Base-by-base conservation (phyloP, 92 coral and sea anemone genomes). In the Porites evermanni region DNA sequence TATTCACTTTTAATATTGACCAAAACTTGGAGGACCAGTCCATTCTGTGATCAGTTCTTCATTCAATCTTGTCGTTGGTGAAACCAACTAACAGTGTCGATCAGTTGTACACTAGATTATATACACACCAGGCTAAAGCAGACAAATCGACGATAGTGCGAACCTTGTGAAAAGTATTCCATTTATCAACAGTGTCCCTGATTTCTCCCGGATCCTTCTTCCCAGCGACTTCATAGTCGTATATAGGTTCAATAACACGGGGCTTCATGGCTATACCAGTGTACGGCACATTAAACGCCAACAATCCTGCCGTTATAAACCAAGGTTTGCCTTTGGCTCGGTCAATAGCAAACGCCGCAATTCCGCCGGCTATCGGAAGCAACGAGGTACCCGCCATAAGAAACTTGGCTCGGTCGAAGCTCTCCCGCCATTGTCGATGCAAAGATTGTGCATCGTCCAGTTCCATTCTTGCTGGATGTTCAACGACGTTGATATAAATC, bases 391-490 rank as follows among this genome's bases (percentile, higher is more conserved):
- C 80, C 12, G 93, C 95, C 95, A 92, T 92, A 61, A 81, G 7
- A 20, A 74, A 76, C 23, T 88, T 88, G 12, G 95, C 95, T 8
- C 87, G 84, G 60, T 89, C 77, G 82, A 92, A 92, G 79, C 93
- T 89, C 52, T 74, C 90, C 6, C 85, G 8, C 84, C 93, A 92
- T 64, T 92, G 93, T 9, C 82, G 80, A 61, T 92, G 95, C 0
- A 87, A 66, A 1, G 93, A 81, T 53, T 92, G 89, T 6, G 84
- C 86, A 63, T 92, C 93, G 8, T 89, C 80, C 60, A 92, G 84
- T 47, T 72, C 73, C 95, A 92, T 92, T 47, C 95, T 86, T 5
- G 95, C 93, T 0, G 95, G 95, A 75, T 92, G 95, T 64, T 92
- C 95, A 6, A 79, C 82, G 17, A 92, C 74, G 50, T 80, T 80